Conservation (phyloP, 2,113 vertebrate genomes). For the Oxyruncus cristatus region DNA sequence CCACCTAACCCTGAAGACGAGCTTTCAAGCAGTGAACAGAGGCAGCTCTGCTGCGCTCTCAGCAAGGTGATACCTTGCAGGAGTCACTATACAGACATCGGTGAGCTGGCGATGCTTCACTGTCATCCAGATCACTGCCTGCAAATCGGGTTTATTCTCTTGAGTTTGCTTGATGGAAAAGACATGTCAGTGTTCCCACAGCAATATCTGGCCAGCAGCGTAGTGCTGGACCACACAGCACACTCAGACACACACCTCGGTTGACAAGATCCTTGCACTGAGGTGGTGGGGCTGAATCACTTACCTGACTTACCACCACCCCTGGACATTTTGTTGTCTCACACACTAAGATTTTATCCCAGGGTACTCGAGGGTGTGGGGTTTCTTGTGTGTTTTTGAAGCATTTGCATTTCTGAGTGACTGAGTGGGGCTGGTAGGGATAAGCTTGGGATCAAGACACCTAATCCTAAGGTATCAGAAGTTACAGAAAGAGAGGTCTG, state of each 20-base stretch:
- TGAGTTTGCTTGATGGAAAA: slow-evolving; percentile 21
- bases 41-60: background rate
- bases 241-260: background rate
- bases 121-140: background rate
- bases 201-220: background rate
- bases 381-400: background rate
- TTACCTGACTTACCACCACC: background rate
- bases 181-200: background rate
- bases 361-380: background rate
- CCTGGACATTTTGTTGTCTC: background rate
- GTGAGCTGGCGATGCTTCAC: background rate
- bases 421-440: background rate
- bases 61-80: background rate
- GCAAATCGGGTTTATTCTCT: background rate
- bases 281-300: background rate
- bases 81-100: background rate
- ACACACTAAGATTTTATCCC: background rate
- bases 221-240: background rate
- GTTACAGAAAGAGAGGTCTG: background rate
- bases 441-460: background rate
- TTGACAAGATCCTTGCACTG: background rate
- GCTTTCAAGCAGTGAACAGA: background rate
- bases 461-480: background rate
- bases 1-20: background rate
- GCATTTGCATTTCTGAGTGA: background rate